A percentile compares a stretch with the other conserved stretches of the same genome.
Conservation (phyloP, 2,797 vertebrate species). For the Calcarius lapponicus region DNA sequence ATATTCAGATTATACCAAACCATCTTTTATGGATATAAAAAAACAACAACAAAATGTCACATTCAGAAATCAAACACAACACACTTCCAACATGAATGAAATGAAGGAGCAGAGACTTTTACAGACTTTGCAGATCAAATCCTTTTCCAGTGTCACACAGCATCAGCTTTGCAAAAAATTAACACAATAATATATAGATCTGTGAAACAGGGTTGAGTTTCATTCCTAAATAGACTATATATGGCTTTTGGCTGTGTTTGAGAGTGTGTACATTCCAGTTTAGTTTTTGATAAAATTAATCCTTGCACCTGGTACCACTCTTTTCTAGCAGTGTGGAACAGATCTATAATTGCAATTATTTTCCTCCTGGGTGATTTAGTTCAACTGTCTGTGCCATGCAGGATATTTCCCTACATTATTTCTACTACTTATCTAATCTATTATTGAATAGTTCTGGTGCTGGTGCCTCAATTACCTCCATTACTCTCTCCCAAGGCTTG, state of each 20-base stretch:
- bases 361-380: constrained; percentile 54
- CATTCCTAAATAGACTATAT: neutral
- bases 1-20: neutral
- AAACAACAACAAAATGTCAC: neutral
- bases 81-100: neutral
- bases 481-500: constrained; percentile 39
- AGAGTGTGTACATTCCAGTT: neutral
- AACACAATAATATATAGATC: neutral
- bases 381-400: constrained; percentile 3
- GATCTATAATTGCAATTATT: constrained; percentile 66
- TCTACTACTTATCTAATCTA: constrained; percentile 65
- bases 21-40: neutral
- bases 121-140: neutral
- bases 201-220: neutral
- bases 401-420: constrained; percentile 49
- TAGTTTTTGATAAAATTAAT: constrained; percentile 12
- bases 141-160: neutral
- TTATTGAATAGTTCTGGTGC: constrained; percentile 64
- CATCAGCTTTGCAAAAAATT: neutral
- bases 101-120: neutral
- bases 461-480: constrained; percentile 63
- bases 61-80: neutral
- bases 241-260: neutral
- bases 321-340: neutral
- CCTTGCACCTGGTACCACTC: neutral